Evolutionary conservation across 1,140 invertebrate species (phyloP).

Genomic region (Drosophila tani): DNA sequence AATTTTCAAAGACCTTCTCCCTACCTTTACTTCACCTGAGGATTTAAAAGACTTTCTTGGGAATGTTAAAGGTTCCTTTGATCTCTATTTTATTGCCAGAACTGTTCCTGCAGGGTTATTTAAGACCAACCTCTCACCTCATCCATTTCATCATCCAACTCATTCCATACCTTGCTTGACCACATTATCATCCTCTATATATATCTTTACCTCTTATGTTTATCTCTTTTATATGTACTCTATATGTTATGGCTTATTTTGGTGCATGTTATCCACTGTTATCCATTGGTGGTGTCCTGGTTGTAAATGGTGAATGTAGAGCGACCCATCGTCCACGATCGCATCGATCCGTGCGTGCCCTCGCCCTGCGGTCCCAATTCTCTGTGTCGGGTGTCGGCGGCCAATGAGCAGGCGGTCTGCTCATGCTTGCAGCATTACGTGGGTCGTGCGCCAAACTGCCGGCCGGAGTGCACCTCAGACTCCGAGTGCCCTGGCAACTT

Average conservation of each 20-base stretch:
- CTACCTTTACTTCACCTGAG: too few relatives aligned
- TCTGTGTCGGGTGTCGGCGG: conserved; percentile 89
- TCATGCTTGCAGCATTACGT: conserved; percentile 90
- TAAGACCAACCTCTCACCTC: conserved; percentile 15
- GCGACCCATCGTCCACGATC: conserved; percentile 81
- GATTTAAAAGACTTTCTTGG: too few relatives aligned
- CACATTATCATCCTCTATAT: conserved; percentile 36
- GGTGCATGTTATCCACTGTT: conserved; percentile 59
- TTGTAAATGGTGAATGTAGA: conserved; percentile 80
- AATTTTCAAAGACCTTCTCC: too few relatives aligned
- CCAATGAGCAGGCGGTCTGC: conserved; percentile 89
- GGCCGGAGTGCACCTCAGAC: conserved; percentile 91
- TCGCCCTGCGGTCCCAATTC: conserved; percentile 93
- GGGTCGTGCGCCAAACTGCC: conserved; percentile 91
- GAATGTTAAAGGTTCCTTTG: too few relatives aligned
- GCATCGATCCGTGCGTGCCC: conserved; percentile 89
- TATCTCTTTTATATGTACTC: conserved; percentile 71
- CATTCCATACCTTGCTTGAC: conserved; percentile 51
- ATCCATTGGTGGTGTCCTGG: conserved; percentile 55
- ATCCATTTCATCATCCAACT: conserved; percentile 10
- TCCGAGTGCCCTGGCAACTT: conserved; percentile 91
- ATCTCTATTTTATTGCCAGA: too few relatives aligned
- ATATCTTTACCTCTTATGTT: conserved; percentile 49
- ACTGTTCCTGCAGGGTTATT: conserved; percentile 45
- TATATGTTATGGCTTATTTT: conserved; percentile 70